These are phyloP conservation scores for Pelecanoides urinatrix DNA, from an alignment of 2,113 vertebrate genomes.

Conservation along the genomic window DNA sequence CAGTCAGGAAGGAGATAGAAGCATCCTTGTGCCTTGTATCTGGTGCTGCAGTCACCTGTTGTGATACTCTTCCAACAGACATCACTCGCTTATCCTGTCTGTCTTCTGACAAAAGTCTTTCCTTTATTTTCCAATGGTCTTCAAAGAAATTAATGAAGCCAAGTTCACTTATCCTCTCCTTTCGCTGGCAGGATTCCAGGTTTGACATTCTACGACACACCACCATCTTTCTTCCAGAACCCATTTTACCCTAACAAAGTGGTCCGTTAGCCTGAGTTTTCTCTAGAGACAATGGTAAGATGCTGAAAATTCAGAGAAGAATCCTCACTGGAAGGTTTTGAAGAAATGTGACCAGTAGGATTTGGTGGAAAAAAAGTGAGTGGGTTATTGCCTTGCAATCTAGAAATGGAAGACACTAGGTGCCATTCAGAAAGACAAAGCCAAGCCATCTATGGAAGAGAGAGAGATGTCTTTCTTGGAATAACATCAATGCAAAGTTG, in stretches of 20 bases:
- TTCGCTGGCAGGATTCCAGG: neutral
- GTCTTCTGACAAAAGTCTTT: neutral
- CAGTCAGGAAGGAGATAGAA: neutral
- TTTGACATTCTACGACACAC: rapidly evolving
- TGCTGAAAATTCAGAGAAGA: neutral
- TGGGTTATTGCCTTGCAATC: neutral
- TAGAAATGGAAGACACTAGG: neutral
- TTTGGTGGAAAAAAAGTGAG: neutral
- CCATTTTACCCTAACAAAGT: neutral
- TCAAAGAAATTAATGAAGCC: neutral
- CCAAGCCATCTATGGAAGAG: neutral
- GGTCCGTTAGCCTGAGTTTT: neutral
- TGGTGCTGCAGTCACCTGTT: neutral
- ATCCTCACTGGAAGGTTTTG: neutral
- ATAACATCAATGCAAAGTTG: neutral
- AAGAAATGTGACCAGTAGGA: neutral
- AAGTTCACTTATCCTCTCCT: neutral
- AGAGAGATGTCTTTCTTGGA: neutral
- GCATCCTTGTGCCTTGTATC: neutral
- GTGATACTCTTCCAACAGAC: neutral
- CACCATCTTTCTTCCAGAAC: neutral
- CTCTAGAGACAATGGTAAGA: rapidly evolving
- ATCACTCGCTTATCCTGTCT: neutral
- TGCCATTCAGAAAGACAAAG: neutral
- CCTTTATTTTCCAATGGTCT: neutral